Percentiles rank a stretch among this genome's conserved stretches.
These are phyloP conservation scores for Adineta ricciae DNA, from an alignment of 2,888 invertebrate genomes.

Conservation along the genomic window DNA sequence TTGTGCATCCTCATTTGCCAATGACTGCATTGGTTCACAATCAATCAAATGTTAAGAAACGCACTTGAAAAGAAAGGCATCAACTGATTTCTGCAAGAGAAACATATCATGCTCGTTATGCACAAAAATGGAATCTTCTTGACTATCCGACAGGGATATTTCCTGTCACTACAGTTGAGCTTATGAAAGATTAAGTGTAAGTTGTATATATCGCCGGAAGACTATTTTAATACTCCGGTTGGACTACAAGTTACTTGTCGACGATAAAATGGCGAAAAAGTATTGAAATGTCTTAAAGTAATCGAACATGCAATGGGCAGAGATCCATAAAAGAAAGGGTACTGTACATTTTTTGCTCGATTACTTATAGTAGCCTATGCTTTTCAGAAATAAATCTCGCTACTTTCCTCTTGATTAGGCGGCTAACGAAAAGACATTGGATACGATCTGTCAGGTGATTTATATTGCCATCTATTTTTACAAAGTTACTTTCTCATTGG, in stretches of 20 bases:
- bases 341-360: too few species aligned
- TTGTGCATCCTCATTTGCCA: background rate
- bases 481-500: too few species aligned
- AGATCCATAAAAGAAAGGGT: too few species aligned
- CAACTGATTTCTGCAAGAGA: background rate
- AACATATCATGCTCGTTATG: background rate
- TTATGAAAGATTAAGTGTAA: background rate
- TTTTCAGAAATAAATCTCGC: too few species aligned
- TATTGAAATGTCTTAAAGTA: background rate
- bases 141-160: background rate
- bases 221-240: background rate
- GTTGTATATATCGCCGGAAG: background rate
- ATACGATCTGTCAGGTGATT: too few species aligned
- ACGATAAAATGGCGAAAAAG: background rate
- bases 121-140: constrained; percentile 18
- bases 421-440: too few species aligned
- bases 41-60: background rate
- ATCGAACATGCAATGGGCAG: background rate
- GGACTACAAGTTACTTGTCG: background rate
- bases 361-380: too few species aligned
- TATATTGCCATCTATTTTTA: too few species aligned
- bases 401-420: too few species aligned
- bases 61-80: background rate
- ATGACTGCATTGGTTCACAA: background rate
- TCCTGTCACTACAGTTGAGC: background rate